phyloP scores from a whole-genome alignment of 2,797 vertebrate species.

The Chromis chromis region DNA sequence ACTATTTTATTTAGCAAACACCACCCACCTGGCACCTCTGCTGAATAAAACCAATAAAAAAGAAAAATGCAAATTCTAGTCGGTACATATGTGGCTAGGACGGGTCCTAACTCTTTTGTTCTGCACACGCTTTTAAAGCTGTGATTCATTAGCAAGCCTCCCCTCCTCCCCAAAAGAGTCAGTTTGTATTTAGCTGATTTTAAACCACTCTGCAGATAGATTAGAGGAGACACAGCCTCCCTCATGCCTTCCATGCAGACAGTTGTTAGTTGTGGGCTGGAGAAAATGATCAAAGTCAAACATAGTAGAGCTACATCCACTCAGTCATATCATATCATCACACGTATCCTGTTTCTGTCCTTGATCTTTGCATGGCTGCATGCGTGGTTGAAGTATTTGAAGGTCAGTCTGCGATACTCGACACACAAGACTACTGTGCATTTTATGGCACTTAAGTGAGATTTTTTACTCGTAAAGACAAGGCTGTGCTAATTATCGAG shows the following conservation, averaged over 20 bases:
- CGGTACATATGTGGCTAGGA: slow-evolving; percentile 24
- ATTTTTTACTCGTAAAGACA: not conserved
- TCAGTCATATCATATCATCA: slow-evolving; percentile 17
- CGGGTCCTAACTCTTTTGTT: slow-evolving; percentile 22
- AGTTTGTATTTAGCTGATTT: slow-evolving; percentile 53
- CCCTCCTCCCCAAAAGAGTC: slow-evolving; percentile 15
- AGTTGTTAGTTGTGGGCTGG: slow-evolving; percentile 39
- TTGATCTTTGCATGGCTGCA: slow-evolving; percentile 23
- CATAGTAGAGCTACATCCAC: slow-evolving; percentile 26
- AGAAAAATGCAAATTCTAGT: slow-evolving; percentile 2
- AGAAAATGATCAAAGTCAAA: slow-evolving; percentile 51
- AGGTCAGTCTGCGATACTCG: slow-evolving; percentile 17
- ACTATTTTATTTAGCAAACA: slow-evolving; percentile 42
- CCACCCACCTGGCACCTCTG: slow-evolving; percentile 49
- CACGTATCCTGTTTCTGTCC: slow-evolving; percentile 36
- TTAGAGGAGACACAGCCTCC: slow-evolving; percentile 16
- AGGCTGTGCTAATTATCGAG: not conserved
- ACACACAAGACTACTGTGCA: not conserved
- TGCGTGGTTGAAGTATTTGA: slow-evolving; percentile 23
- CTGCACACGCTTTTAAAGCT: slow-evolving; percentile 37
- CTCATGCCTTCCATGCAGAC: slow-evolving; percentile 21
- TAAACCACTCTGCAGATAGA: slow-evolving; percentile 39
- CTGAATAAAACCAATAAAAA: slow-evolving; percentile 46
- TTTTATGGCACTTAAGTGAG: slow-evolving; percentile 1
- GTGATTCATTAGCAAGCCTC: slow-evolving; percentile 20